Evolutionary conservation across 2,888 invertebrate genomes (phyloP), one percentile per base, ranked within the genome.

Genomic region (Philhelius pedissequus): DNA sequence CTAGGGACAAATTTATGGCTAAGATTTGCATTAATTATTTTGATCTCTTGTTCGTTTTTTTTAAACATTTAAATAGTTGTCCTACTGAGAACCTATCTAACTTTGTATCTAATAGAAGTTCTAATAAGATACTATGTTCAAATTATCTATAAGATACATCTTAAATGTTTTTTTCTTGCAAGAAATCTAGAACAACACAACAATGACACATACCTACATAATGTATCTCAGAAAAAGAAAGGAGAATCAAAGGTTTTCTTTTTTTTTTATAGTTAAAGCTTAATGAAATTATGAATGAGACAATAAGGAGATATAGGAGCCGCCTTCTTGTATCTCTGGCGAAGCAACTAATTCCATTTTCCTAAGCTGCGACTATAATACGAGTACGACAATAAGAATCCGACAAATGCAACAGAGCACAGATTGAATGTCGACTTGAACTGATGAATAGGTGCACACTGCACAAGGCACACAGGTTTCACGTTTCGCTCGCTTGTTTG

Each of bases 21-120:
- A 79, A 40, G 27, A 80, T 84, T 80, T 84, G 84, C 84, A 80
- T 84, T 75, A 79, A 80, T 79, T 80, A 71, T 80, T 74, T 56
- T 78, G 79, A 43, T 80, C 68, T 50, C 50, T 45, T 62, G 54
- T 32, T 35, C 43, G 4, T 3, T 5, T 7, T 9, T 69, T 56
- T 45, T n/a, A 38, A 56, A 18, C 13, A 45, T 25, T 62, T 38
- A 11, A 40, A 9, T n/a, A n/a, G 56, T 20, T 35, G 48, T 13
- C 13, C 13, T n/a, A 58, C 13, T 48, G 22, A 22, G 45, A 11
- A 6, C 8, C 30, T 58, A 35, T 60, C 25, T 52, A 62, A 50
- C 40, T 50, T 60, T 77, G 70, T 77, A 70, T 66, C 50, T 18
- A 22, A n/a, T 30, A 35, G 30, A 27, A 9, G 11, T 71, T 71